Base-by-base conservation (phyloP, 35 echinoderm and acorn worm genomes). In the Hemicentrotus pulcherrimus region DNA sequence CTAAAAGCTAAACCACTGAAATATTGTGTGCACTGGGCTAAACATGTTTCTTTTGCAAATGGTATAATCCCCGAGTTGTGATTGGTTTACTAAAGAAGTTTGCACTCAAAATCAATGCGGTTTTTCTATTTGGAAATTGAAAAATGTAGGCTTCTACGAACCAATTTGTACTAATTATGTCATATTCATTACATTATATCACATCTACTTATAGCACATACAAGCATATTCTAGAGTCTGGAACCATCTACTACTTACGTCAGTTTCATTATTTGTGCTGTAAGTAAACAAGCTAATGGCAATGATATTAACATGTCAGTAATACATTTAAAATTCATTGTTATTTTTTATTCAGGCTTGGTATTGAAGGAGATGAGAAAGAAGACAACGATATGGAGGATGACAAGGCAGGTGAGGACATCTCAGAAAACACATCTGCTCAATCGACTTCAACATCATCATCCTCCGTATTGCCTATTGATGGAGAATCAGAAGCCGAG, bases 321-420 rank as follows among this genome's bases (percentile, higher is more conserved):
- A 8, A 55, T 55, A 55, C 50, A 55, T 55, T 10, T 55, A 59
- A 14, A 12, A 14, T 59, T 59, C 11, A 59, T 59, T 59, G 86
- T 87, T 0, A 87, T 87, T 31, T 90, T 47, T 16, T 47, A 85
- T 91, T 46, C 59, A 98, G 97, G 97, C 94, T 98, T 86, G 97
- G 97, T 13, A 85, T 98, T 86, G 97, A 96, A 22, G 92, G 71
- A 46, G 95, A 92, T 45, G 96, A 95, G 61, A 92, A 95, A 32
- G 94, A 96, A 32, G 96, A 96, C 0, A 47, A 92, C 18, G 70
- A 94, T 10, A 46, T 47, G 22, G 52, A 96, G 15, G 94, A 96
- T 86, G 86, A 92, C 18, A 30, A 32, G 22, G 1, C 4, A 78
- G 65, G 28, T 78, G 65, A 24, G 65, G 65, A 78, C 19, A 78